Evolutionary conservation across 1,140 invertebrate species (phyloP).

Genomic region (Aphelenchoides fujianensis): DNA sequence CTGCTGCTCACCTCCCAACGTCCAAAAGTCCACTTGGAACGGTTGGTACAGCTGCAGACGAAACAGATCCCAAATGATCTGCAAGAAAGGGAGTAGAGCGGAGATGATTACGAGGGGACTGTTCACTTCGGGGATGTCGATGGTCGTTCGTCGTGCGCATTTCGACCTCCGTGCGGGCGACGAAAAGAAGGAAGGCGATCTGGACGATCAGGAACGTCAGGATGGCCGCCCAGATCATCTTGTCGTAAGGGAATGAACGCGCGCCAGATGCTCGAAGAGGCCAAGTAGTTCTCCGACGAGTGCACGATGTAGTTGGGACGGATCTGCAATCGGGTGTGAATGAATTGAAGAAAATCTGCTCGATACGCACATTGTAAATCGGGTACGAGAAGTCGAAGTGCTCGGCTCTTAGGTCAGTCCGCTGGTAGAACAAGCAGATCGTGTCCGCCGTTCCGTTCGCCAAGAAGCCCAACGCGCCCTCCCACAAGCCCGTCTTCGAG

Average conservation of each 20-base stretch:
- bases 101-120: background rate
- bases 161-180: slow-evolving; percentile 29
- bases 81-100: slow-evolving; percentile 12
- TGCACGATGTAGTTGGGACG: slow-evolving; percentile 31
- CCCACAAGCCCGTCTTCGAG: slow-evolving; percentile 24
- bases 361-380: slow-evolving; percentile 29
- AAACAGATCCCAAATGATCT: slow-evolving; percentile 43
- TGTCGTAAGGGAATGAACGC: slow-evolving; percentile 44
- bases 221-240: slow-evolving; percentile 32
- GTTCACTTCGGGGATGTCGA: slow-evolving; percentile 23
- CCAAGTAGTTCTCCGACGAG: slow-evolving; percentile 19
- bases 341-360: too few relatives aligned
- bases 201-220: slow-evolving; percentile 35
- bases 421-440: slow-evolving; percentile 38
- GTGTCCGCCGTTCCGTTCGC: slow-evolving; percentile 39
- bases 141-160: slow-evolving; percentile 22
- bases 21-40: slow-evolving; percentile 37
- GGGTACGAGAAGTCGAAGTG: slow-evolving; percentile 42
- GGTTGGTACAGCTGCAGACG: slow-evolving; percentile 43
- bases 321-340: slow-evolving; percentile 1
- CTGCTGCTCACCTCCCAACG: slow-evolving; percentile 27
- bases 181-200: slow-evolving; percentile 32
- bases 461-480: slow-evolving; percentile 37
- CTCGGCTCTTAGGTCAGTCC: slow-evolving; percentile 29
- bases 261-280: slow-evolving; percentile 43